These are phyloP conservation scores for Scomber japonicus DNA, from an alignment of 2,113 vertebrate genomes.

Conservation along the genomic window DNA sequence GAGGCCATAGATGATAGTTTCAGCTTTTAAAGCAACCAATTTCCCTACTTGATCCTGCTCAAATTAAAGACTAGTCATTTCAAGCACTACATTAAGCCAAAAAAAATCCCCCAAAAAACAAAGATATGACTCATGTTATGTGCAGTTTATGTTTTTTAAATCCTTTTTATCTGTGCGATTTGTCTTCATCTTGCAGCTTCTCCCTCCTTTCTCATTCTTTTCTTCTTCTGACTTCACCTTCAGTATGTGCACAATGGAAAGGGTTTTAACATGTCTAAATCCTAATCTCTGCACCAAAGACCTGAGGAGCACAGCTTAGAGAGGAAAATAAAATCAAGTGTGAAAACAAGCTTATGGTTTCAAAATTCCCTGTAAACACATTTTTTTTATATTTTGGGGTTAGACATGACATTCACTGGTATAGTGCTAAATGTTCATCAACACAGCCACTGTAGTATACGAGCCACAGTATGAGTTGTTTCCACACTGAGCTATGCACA, in stretches of 20 bases:
- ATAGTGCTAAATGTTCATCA: not conserved
- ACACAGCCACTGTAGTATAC: not conserved
- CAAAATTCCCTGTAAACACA: constrained; percentile 10
- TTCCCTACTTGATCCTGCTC: constrained; percentile 30
- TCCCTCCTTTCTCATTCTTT: not conserved
- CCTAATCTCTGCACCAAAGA: constrained; percentile 38
- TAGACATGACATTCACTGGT: not conserved
- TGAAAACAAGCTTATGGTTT: constrained; percentile 34
- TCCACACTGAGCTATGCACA: constrained; percentile 8
- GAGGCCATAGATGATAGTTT: constrained; percentile 4
- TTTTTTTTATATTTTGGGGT: not conserved
- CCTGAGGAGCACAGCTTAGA: not conserved
- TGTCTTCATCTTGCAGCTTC: not conserved
- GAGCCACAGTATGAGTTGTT: not conserved
- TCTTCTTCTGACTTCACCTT: constrained; percentile 13
- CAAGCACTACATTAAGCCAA: constrained; percentile 9
- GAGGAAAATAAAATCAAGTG: not conserved
- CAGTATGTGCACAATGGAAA: constrained; percentile 32
- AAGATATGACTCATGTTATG: not conserved
- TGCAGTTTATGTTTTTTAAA: not conserved
- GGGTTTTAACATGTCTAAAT: constrained; percentile 46
- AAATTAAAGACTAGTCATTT: constrained; percentile 29
- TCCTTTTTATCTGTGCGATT: not conserved
- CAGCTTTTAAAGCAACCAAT: constrained; percentile 15
- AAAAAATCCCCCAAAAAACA: not conserved